Conservation (phyloP, 2,888 invertebrate genomes). For the Mesorhabditis sp. region DNA sequence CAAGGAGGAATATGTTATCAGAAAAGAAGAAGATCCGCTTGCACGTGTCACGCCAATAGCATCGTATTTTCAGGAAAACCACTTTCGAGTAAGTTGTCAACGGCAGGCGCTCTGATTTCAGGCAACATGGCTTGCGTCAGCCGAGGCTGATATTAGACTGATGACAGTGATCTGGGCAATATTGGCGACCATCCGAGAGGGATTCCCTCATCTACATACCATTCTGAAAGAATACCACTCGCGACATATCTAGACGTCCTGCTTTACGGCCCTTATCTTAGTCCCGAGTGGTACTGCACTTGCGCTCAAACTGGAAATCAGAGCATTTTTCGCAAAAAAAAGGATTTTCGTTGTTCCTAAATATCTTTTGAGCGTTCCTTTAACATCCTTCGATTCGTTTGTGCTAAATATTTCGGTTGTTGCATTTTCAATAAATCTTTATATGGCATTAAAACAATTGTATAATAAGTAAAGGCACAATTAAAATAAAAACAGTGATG, state of each 20-base stretch:
- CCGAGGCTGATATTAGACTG: neutral
- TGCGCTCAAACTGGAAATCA: too few species aligned
- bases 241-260: neutral
- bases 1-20: neutral
- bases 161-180: neutral
- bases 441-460: too few species aligned
- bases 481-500: too few species aligned
- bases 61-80: constrained; percentile 1
- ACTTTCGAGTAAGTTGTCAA: neutral
- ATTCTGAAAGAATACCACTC: neutral
- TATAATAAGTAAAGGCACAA: too few species aligned
- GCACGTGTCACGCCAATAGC: neutral
- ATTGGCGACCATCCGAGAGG: constrained; percentile 1
- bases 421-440: too few species aligned
- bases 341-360: too few species aligned
- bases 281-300: too few species aligned
- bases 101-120: neutral
- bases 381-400: too few species aligned
- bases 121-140: neutral
- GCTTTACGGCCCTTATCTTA: too few species aligned
- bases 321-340: too few species aligned
- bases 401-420: too few species aligned
- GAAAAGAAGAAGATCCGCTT: neutral
- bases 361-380: too few species aligned
- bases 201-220: neutral